Percentiles rank a stretch among this genome's conserved stretches.
Conservation (phyloP, 2,888 invertebrate genomes). For the Helicoverpa assulta region DNA sequence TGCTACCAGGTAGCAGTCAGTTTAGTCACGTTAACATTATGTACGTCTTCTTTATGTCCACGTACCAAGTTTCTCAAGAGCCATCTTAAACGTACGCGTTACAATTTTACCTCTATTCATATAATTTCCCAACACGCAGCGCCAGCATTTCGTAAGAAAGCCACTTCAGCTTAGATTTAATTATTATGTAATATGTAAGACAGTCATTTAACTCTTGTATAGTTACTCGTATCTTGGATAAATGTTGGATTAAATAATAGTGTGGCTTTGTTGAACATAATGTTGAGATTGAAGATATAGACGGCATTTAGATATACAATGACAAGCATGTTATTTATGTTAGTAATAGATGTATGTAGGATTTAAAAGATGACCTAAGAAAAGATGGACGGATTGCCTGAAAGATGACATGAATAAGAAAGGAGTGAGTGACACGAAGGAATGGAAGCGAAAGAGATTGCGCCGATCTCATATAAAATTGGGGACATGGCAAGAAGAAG, state of each 20-base stretch:
- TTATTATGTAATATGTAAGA: constrained; percentile 64
- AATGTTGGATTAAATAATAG: constrained; percentile 28
- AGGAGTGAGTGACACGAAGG: no score
- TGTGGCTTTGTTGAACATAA: constrained; percentile 1
- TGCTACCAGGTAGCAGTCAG: constrained; percentile 10
- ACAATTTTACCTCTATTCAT: constrained; percentile 45
- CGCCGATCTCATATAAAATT: no score
- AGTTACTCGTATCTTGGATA: constrained; percentile 17
- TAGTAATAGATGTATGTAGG: no score
- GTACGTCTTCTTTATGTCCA: neutral
- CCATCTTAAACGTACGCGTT: constrained; percentile 30
- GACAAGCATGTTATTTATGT: no score
- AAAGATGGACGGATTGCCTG: no score
- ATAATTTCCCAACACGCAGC: constrained; percentile 55
- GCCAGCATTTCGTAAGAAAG: constrained; percentile 55
- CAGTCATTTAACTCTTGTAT: constrained; percentile 46
- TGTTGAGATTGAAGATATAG: no score
- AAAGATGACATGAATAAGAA: no score
- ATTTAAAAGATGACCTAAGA: no score
- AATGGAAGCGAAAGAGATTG: no score
- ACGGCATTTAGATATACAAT: no score
- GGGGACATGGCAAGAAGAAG: no score
- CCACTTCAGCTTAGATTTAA: constrained; percentile 58
- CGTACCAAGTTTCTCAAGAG: constrained; percentile 3
- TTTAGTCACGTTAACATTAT: neutral